These are phyloP conservation scores for Danio rerio DNA, from an alignment of 2,113 vertebrate genomes.

Conservation along the genomic window GRCz12tu NC_133180.1:38240501-38241000, in stretches of 20 bases:
- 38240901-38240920: neutral
- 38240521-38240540: neutral
- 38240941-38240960: neutral
- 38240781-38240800: neutral
- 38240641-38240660: neutral
- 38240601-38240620: slow-evolving; percentile 2
- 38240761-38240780: neutral
- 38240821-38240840: neutral
- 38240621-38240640: neutral
- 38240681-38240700: slow-evolving; percentile 26
- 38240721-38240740: slow-evolving; percentile 18
- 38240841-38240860: slow-evolving; percentile 25
- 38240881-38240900: neutral
- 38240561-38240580: neutral
- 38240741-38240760: neutral
- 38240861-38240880: slow-evolving; percentile 5
- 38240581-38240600: neutral
- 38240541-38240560: neutral
- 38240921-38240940: neutral
- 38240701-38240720: slow-evolving; percentile 12
- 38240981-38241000: neutral
- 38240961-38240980: neutral
- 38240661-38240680: neutral
- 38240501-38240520: neutral
- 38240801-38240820: too few relatives aligned